Conservation (phyloP, 2,797 vertebrate species). For the Amniataba percoides region DNA sequence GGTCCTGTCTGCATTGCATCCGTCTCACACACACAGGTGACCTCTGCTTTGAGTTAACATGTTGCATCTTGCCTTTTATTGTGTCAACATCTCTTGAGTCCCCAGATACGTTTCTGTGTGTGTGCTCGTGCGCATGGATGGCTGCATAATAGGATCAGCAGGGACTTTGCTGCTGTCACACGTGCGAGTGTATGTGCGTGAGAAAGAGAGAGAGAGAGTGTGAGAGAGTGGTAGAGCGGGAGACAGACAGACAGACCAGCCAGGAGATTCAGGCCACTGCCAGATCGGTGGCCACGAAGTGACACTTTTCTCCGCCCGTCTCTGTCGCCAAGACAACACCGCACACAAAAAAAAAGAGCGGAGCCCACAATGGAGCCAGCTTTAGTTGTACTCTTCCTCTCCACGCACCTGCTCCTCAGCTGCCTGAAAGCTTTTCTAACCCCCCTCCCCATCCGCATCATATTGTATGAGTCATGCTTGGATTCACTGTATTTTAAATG, state of each 20-base stretch:
- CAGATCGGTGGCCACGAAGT: slow-evolving; percentile 33
- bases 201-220: slow-evolving; percentile 17
- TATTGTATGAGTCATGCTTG: slow-evolving; percentile 44
- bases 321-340: slow-evolving; percentile 50
- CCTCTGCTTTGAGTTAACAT: slow-evolving; percentile 39
- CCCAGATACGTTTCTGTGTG: slow-evolving; percentile 30
- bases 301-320: slow-evolving; percentile 33
- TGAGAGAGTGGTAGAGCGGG: not conserved
- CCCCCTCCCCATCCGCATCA: not conserved
- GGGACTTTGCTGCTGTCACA: slow-evolving; percentile 60
- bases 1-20: slow-evolving; percentile 5
- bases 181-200: not conserved
- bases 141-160: slow-evolving; percentile 65
- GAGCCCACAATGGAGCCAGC: slow-evolving; percentile 12
- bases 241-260: slow-evolving; percentile 13
- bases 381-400: slow-evolving; percentile 19
- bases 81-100: slow-evolving; percentile 26
- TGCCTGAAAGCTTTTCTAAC: slow-evolving; percentile 48
- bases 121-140: not conserved
- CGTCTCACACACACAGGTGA: slow-evolving; percentile 18
- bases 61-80: slow-evolving; percentile 47
- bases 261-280: slow-evolving; percentile 43
- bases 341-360: slow-evolving; percentile 14
- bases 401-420: slow-evolving; percentile 44
- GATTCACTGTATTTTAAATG: slow-evolving; percentile 24